A percentile compares a stretch with the other conserved stretches of the same genome.
phyloP scores from a whole-genome alignment of 2,797 vertebrate genomes.

The Micrastur ruficollis region DNA sequence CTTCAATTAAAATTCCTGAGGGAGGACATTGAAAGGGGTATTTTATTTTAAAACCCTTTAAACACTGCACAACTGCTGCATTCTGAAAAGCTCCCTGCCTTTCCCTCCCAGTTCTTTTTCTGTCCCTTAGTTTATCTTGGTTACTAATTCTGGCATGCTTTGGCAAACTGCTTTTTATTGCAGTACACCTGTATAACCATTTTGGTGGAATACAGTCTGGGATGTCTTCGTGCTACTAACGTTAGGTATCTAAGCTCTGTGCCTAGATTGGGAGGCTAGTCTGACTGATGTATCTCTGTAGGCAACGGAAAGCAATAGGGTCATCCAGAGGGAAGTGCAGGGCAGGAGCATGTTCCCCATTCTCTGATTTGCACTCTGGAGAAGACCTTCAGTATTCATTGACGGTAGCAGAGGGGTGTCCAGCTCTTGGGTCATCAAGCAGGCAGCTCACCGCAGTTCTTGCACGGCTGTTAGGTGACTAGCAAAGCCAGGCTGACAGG shows the following conservation, averaged over 20 bases:
- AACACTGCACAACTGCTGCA: not conserved
- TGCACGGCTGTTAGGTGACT: not conserved
- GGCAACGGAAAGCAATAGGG: not conserved
- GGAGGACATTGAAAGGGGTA: not conserved
- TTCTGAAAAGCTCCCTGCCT: not conserved
- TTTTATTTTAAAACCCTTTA: conserved; percentile 43
- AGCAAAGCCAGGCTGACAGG: not conserved
- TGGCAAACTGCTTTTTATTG: not conserved
- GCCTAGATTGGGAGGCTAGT: not conserved
- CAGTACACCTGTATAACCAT: rapidly evolving
- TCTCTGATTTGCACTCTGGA: not conserved
- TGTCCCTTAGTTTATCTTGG: not conserved
- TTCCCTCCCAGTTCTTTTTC: not conserved
- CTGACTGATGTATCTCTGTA: not conserved
- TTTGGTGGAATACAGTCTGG: not conserved
- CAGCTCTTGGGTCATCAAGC: not conserved
- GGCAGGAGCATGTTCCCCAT: not conserved
- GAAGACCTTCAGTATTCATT: not conserved
- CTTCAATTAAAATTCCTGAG: conserved; percentile 36
- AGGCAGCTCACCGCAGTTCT: not conserved
- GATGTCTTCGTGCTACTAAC: not conserved
- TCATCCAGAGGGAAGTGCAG: not conserved
- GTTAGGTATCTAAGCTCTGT: not conserved
- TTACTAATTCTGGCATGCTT: not conserved
- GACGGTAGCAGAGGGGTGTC: not conserved